A percentile compares a stretch with the other conserved stretches of the same genome.
Conservation (phyloP, 1,140 invertebrate genomes). For the Micrasema longulum region DNA sequence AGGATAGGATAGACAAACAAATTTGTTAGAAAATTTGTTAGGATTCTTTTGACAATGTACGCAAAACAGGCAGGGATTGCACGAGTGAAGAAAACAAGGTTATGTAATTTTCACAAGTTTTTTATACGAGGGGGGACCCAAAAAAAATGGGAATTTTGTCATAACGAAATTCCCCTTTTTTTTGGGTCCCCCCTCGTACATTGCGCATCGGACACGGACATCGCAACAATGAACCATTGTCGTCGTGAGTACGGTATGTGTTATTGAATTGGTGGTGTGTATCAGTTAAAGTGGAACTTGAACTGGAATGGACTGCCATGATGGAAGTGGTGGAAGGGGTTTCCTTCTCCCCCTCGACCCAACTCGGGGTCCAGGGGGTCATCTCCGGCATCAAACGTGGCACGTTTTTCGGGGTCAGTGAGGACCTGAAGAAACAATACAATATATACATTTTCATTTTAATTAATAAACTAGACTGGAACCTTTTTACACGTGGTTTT, state of each 20-base stretch:
- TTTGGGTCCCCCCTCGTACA: background rate
- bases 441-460: background rate
- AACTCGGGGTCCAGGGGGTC: slow-evolving; percentile 98
- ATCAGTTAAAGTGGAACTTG: slow-evolving; percentile 93
- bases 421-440: slow-evolving; percentile 66
- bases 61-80: background rate
- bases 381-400: slow-evolving; percentile 93
- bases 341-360: slow-evolving; percentile 77
- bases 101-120: background rate
- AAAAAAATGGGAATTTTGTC: background rate
- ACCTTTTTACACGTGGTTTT: too few species aligned
- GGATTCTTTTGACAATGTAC: too few species aligned
- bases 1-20: too few species aligned
- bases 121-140: background rate
- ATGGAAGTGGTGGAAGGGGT: slow-evolving; percentile 91
- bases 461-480: too few species aligned
- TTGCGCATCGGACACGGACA: background rate
- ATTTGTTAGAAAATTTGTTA: too few species aligned
- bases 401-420: slow-evolving; percentile 88
- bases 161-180: background rate
- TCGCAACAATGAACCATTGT: too few species aligned
- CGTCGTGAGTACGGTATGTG: too few species aligned
- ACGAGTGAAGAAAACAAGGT: background rate
- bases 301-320: slow-evolving; percentile 92
- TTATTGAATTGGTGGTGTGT: too few species aligned